These are phyloP conservation scores for Choloepus hoffmanni DNA, from an alignment of 2,113 vertebrate genomes.

Conservation along the genomic window DNA sequence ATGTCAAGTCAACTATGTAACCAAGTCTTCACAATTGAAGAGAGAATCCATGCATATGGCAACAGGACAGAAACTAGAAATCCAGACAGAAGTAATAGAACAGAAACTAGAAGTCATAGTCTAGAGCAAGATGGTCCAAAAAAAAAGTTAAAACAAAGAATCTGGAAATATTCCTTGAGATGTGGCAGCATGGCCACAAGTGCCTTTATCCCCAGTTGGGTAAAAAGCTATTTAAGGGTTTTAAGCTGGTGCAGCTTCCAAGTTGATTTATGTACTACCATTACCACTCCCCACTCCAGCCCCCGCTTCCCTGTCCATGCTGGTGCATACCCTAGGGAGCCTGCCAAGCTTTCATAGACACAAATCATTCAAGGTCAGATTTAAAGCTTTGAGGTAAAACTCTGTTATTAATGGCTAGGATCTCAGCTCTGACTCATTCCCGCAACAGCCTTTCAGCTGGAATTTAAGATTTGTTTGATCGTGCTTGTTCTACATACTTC, in stretches of 20 bases:
- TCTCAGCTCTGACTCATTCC: background rate
- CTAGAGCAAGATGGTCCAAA: background rate
- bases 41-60: background rate
- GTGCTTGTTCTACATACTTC: background rate
- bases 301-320: background rate
- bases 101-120: background rate
- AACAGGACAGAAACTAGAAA: background rate
- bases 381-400: background rate
- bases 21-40: background rate
- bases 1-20: background rate
- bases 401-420: background rate
- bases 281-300: background rate
- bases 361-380: background rate
- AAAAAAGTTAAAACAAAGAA: background rate
- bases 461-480: background rate
- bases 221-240: background rate
- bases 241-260: background rate
- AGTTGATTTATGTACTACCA: background rate
- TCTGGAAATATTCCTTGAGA: background rate
- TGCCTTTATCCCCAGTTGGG: background rate
- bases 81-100: background rate
- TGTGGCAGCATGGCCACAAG: background rate
- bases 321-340: background rate
- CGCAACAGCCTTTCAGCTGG: background rate
- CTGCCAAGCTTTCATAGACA: background rate